Base-by-base conservation (phyloP, 2,888 invertebrate genomes). In the Caenorhabditis wallacei region DNA sequence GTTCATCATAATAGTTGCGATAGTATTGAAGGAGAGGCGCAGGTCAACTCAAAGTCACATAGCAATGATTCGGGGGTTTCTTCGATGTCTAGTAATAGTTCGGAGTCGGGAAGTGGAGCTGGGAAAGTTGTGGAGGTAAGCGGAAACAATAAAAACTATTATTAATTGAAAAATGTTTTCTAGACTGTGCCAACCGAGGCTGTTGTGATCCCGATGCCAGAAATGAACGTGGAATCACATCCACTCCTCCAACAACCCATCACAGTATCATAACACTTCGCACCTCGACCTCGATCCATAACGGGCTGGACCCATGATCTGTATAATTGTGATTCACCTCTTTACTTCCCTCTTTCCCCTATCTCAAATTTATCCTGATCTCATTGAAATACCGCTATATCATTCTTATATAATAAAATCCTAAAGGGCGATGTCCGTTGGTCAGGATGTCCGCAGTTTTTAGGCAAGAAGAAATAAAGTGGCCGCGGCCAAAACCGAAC, bases 61-160 rank as follows among this genome's bases (percentile, higher is more conserved):
- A 82, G 76, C 18, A 71, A 69, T 1, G 82, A 82, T 63, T 82
- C 82, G 20, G 82, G 82, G n/a, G 71, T 82, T 0, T 82, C 82
- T 16, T 82, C 82, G 1, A 71, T 82, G 76, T 72, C 82, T 0
- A 72, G 76, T 35, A 59, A 72, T 26, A 76, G 82, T 20, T 53
- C 66, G 1, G 61, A 75, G 0, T 63, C 68, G 18, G 40, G 59
- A 54, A 7, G 68, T 30, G 24, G 4, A 46, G 11, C n/a, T 0
- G 54, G 63, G 7, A 61, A 11, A 10, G 24, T 13, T 48, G 11
- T 18, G 7, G 18, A 18, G 46, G 46, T 18, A 18, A 43, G 16
- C 43, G 13, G 16, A 43, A 43, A 43, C 43, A 8, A 16, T 5
- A 43, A 13, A 8, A n/a, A n/a, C n/a, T n/a, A n/a, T n/a, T n/a